Conservation (phyloP, 2,113 vertebrate species). For the Ophthalmolycus amberensis region DNA sequence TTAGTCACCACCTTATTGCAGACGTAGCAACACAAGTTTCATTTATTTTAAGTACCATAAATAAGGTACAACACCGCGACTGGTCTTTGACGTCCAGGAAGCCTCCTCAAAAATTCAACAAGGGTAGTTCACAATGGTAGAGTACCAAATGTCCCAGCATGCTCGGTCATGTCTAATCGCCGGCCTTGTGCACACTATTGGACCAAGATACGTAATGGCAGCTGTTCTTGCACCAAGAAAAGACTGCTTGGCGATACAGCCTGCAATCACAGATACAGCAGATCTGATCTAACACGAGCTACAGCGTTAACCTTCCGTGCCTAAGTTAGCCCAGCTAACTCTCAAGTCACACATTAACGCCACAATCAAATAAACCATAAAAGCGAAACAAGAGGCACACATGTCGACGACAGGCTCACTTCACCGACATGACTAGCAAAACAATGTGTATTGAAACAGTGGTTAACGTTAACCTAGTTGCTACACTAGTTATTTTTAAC, state of each 20-base stretch:
- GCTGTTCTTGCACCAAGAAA: slow-evolving; percentile 15
- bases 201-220: slow-evolving; percentile 32
- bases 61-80: not conserved
- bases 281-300: not conserved
- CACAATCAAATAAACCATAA: slow-evolving; percentile 1
- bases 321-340: slow-evolving; percentile 31
- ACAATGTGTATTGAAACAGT: not conserved
- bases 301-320: not conserved
- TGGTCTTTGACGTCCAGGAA: slow-evolving; percentile 1
- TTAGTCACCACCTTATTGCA: not conserved
- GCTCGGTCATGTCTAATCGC: slow-evolving; percentile 49
- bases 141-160: slow-evolving; percentile 57
- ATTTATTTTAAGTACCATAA: not conserved
- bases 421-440: slow-evolving; percentile 7
- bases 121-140: slow-evolving; percentile 13
- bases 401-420: slow-evolving; percentile 31
- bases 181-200: slow-evolving; percentile 44
- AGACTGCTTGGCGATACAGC: not conserved
- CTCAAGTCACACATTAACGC: slow-evolving; percentile 19
- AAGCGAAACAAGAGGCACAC: slow-evolving; percentile 26
- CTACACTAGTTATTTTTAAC: not conserved
- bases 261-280: not conserved
- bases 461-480: not conserved
- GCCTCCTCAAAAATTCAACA: slow-evolving; percentile 22
- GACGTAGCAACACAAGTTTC: not conserved